Evolutionary conservation across 2,888 invertebrate species (phyloP), one percentile per base, ranked within the genome.

Genomic region (Andrena bucephala): DNA sequence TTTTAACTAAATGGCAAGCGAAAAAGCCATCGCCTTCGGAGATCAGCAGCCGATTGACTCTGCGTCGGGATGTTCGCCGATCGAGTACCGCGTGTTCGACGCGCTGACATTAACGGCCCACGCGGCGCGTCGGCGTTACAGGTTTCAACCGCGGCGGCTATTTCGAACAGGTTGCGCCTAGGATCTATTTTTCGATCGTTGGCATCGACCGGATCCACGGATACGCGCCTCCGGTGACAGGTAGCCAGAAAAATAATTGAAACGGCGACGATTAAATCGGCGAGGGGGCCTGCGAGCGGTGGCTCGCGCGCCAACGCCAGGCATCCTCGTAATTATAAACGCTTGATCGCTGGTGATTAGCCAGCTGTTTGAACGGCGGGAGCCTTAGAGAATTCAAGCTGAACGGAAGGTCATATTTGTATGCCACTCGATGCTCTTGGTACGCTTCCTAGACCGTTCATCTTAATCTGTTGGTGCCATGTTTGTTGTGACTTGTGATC

Each of bases 121-220:
- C 50, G 52, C 66, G 6, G 57, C 76, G 33, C 71, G 20, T n/a
- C 62, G 24, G 70, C 83, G 83, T 89, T 84, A 85, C 78, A 86
- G 83, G 85, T 89, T 85, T 89, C 77, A 68, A 65, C 70, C 63
- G 73, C 24, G 78, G 81, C 84, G 78, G 81, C 84, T 89, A 89
- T 89, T 89, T 89, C 89, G 82, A 89, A 89, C 89, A 89, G 89
- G 89, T 89, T 89, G 89, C 81, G 89, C 77, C 57, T 83, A 54
- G 69, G 82, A 62, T 88, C 89, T 89, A 89, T 89, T 89, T 89
- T 88, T 87, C 80, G 89, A 88, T 86, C 83, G 84, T 89, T 89
- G 89, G 89, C 89, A 87, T 80, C 88, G 71, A 52, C 72, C 68
- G 71, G 73, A 88, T 81, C 79, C 81, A 80, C 77, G 89, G 86